phyloP scores from a whole-genome alignment of 2,113 vertebrate species.

The Dipodomys merriami region DNA sequence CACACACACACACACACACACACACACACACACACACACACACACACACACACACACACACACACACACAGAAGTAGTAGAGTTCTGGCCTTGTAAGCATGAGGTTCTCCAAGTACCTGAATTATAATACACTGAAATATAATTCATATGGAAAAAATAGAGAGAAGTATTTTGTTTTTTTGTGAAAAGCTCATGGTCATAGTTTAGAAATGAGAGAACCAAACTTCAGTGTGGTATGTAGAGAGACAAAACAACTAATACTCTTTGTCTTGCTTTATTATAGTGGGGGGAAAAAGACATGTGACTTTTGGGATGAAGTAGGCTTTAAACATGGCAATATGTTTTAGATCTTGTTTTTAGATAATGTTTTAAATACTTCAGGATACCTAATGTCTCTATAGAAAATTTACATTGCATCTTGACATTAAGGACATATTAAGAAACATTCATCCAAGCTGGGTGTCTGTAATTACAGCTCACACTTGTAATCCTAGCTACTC shows the following conservation, averaged over 20 bases:
- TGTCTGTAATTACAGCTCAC: no score
- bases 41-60: no score
- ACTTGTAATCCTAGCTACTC: no score
- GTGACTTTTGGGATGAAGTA: no score
- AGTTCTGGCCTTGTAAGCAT: no score
- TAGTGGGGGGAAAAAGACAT: not conserved
- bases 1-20: no score
- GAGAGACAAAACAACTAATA: not conserved
- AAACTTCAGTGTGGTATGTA: not conserved
- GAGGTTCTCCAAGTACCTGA: not conserved
- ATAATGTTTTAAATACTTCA: no score
- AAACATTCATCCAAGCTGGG: not conserved
- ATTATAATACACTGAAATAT: constrained; percentile 1
- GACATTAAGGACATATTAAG: not conserved
- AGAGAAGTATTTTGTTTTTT: no score
- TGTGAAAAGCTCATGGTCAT: not conserved
- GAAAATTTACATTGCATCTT: not conserved
- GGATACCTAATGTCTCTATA: constrained; percentile 1
- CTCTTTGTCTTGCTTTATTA: not conserved
- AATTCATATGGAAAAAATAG: not conserved
- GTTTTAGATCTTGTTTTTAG: not conserved
- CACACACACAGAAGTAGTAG: no score
- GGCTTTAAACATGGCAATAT: not conserved
- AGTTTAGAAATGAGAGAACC: not conserved
- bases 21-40: no score